Evolutionary conservation across 2,113 vertebrate species (phyloP).

Genomic region (Prietella phreatophila): DNA sequence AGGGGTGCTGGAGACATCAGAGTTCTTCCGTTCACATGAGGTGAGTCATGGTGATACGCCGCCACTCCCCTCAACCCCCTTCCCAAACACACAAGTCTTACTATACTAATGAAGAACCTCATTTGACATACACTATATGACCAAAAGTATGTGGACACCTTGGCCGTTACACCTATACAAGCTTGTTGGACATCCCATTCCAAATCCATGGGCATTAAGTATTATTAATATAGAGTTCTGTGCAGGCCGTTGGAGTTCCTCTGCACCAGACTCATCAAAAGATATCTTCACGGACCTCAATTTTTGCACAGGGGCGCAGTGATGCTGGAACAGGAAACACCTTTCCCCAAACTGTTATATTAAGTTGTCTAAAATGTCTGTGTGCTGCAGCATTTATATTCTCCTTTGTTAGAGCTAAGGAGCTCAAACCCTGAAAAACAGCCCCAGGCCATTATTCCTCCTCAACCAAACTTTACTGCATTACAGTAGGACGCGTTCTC

Average conservation of each 20-base stretch:
- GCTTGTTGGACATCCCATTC: neutral
- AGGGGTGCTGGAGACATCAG: constrained; percentile 74
- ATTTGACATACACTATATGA: neutral
- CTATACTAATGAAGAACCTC: neutral
- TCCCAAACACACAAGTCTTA: neutral
- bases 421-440: neutral
- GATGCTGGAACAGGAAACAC: neutral
- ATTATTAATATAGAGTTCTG: neutral
- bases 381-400: neutral
- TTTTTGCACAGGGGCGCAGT: neutral
- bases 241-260: neutral
- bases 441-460: neutral
- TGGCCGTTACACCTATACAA: neutral
- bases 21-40: constrained; percentile 85
- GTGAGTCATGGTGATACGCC: constrained; percentile 56
- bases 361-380: neutral
- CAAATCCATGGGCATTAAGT: neutral
- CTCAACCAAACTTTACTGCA: neutral
- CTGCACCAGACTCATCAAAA: neutral
- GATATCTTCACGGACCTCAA: neutral
- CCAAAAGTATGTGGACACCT: neutral
- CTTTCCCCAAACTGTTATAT: neutral
- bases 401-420: neutral
- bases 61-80: neutral
- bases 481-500: neutral